Base-by-base conservation (phyloP, 1,140 invertebrate species). In the Drosophila lacteicornis region DNA sequence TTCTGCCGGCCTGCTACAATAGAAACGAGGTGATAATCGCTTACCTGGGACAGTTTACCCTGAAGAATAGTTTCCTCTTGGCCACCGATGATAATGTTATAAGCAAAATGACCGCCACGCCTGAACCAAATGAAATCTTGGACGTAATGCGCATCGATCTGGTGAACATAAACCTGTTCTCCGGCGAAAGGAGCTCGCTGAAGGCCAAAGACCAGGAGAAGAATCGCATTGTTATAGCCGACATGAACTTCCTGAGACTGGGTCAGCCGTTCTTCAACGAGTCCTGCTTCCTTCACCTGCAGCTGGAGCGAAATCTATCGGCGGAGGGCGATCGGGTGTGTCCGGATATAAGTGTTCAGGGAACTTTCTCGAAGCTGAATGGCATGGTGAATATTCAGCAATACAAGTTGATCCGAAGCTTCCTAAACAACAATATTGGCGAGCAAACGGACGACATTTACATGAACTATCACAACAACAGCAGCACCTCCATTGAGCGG, bases 391-490 rank as follows among this genome's bases (percentile, higher is more conserved):
- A 98, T 93, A 94, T 96, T 19, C 94, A 95, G 15, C 98, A 99
- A 91, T 99, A 99, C 92, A 96, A 96, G 92, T 92, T 99, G 11
- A 95, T 99, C 19, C 95, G 97, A 53, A 98, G 98, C 25, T 94
- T 99, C 22, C 93, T 99, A 1, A 95, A 96, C 1, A 97, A 98
- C 91, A 99, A 99, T 94, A 95, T 99, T 46, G 98, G 98, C 15
- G 98, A 99, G 93, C 95, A 95, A 69, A 93, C 98, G 13, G 96
- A 97, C 66, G 96, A 97, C 79, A 93, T 95, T 74, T 93, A 93
- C 59, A 73, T 80, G 17, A 91, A 91, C 19, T 83, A 80, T 27
- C 62, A 82, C 50, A 66, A 74, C 27, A 83, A 87, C 69, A 43
- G 75, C 38, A 60, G 61, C 38, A 63, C 83, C 62, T 85, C 84